Conservation (phyloP, 1,140 invertebrate species). For the Chymomyza costata region DNA sequence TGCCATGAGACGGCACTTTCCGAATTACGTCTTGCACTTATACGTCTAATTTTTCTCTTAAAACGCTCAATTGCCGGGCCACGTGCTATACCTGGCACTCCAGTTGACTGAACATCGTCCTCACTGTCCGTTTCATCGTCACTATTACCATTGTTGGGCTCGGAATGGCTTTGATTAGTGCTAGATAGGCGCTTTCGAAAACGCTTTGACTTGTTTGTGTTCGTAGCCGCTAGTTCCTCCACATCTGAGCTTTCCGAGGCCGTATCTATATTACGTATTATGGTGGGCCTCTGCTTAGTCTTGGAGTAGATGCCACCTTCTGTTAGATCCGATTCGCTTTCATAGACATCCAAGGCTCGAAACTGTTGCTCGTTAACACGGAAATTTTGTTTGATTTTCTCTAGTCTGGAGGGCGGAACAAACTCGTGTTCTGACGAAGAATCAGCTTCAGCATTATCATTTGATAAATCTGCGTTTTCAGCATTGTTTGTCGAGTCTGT, state of each 20-base stretch:
- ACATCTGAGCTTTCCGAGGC: slow-evolving; percentile 39
- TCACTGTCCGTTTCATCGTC: slow-evolving; percentile 30
- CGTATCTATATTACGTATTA: slow-evolving; percentile 51
- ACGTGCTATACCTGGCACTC: slow-evolving; percentile 55
- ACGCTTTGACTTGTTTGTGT: slow-evolving; percentile 51
- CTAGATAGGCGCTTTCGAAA: slow-evolving; percentile 58
- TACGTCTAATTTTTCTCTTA: slow-evolving; percentile 44
- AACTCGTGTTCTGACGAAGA: slow-evolving; percentile 53
- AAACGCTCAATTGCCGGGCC: slow-evolving; percentile 61
- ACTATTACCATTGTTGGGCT: slow-evolving; percentile 33
- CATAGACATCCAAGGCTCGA: slow-evolving; percentile 65
- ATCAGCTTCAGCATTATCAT: slow-evolving; percentile 8
- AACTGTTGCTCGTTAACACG: slow-evolving; percentile 62
- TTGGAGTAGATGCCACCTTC: slow-evolving; percentile 66
- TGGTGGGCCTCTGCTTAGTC: slow-evolving; percentile 41
- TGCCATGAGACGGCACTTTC: slow-evolving; percentile 13
- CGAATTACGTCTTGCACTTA: slow-evolving; percentile 21
- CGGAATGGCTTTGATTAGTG: slow-evolving; percentile 58
- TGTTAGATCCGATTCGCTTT: slow-evolving; percentile 69
- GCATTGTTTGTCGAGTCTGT: slow-evolving; percentile 10
- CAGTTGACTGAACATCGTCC: slow-evolving; percentile 39
- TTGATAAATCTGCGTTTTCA: neutral
- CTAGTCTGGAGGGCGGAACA: slow-evolving; percentile 46
- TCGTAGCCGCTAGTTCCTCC: slow-evolving; percentile 32
- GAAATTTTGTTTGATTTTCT: slow-evolving; percentile 52